Evolutionary conservation across 2,113 vertebrate species (phyloP).

Genomic region (Esox niger): DNA sequence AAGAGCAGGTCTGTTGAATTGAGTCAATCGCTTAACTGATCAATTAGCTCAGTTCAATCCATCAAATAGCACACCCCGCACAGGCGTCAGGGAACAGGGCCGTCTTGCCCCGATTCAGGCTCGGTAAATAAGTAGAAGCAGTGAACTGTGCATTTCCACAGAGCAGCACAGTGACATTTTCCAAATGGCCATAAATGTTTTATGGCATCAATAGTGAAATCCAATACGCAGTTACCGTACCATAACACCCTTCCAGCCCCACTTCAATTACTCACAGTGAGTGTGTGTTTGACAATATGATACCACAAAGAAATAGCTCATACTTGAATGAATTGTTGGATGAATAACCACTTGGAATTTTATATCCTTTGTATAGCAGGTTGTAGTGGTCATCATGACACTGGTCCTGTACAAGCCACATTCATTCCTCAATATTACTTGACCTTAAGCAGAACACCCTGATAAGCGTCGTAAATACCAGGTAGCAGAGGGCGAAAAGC

Average conservation of each 20-base stretch:
- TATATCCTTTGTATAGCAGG: background rate
- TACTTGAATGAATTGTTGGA: background rate
- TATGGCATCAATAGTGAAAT: slow-evolving; percentile 5
- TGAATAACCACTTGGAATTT: background rate
- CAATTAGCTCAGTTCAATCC: no score
- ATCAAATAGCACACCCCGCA: no score
- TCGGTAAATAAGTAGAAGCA: background rate
- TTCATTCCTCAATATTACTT: background rate
- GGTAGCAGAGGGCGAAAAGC: background rate
- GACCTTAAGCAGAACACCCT: background rate
- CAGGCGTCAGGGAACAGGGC: no score
- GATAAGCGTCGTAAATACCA: background rate
- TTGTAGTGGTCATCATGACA: background rate
- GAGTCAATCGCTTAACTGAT: no score
- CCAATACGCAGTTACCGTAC: background rate
- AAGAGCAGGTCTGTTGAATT: no score
- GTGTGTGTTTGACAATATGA: background rate
- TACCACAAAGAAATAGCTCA: background rate
- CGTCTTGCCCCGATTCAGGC: no score
- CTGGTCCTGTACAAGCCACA: background rate
- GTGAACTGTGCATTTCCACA: slow-evolving; percentile 9
- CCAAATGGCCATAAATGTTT: slow-evolving; percentile 19
- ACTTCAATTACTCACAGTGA: slow-evolving; percentile 3
- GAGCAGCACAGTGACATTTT: slow-evolving; percentile 14
- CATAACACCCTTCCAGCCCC: background rate